Percentiles rank a stretch among this genome's conserved stretches.
These are phyloP conservation scores for Eudemis profundana DNA, from an alignment of 2,888 invertebrate species.

Conservation along the genomic window DNA sequence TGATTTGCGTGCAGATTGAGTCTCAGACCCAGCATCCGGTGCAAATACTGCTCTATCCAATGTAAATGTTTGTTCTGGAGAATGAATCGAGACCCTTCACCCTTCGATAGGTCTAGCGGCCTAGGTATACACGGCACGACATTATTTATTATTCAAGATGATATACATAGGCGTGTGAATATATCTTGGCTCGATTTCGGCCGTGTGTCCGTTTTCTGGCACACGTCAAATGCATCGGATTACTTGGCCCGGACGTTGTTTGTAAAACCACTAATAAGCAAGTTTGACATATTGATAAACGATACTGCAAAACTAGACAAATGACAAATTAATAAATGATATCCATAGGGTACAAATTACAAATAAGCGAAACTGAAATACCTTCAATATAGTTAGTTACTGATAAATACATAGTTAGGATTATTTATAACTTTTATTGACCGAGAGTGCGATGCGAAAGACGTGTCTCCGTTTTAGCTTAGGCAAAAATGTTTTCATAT, in stretches of 20 bases:
- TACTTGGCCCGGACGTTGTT: conserved; percentile 36
- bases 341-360: no score
- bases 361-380: no score
- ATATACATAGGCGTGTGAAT: conserved; percentile 19
- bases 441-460: no score
- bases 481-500: no score
- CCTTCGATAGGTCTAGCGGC: conserved; percentile 13
- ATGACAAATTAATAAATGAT: not conserved
- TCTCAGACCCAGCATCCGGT: not conserved
- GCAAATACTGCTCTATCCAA: conserved; percentile 12
- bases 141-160: conserved; percentile 29
- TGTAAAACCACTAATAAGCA: conserved; percentile 14
- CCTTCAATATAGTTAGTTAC: no score
- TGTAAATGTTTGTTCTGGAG: conserved; percentile 21
- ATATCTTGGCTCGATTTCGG: conserved; percentile 26
- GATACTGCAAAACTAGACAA: conserved; percentile 12
- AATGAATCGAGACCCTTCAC: conserved; percentile 11
- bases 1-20: conserved; percentile 10
- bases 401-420: no score
- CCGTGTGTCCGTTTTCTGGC: conserved; percentile 28
- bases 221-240: conserved; percentile 40
- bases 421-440: no score
- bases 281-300: not conserved
- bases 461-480: no score
- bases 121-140: conserved; percentile 3